Percentiles rank a stretch among this genome's conserved stretches.
phyloP scores from a whole-genome alignment of 2,888 invertebrate species.

The Archips xylosteana region DNA sequence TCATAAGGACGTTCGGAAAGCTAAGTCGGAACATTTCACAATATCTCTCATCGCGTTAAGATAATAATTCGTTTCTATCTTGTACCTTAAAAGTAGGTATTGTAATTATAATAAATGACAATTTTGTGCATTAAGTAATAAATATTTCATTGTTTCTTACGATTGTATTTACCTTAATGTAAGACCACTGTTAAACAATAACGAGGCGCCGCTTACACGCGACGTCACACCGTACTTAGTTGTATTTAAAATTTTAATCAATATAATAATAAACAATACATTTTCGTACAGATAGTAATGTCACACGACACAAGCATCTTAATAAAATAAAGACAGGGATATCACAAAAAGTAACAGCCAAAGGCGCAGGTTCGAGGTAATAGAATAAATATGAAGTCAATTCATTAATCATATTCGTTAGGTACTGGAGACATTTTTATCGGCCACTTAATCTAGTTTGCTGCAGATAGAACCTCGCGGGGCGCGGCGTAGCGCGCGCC shows the following conservation, averaged over 20 bases:
- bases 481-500: constrained; percentile 43
- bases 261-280: constrained; percentile 70
- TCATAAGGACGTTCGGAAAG: constrained; percentile 79
- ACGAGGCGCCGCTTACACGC: constrained; percentile 69
- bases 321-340: constrained; percentile 83
- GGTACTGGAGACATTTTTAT: constrained; percentile 76
- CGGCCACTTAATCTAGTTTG: constrained; percentile 76
- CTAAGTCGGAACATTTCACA: constrained; percentile 81
- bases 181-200: constrained; percentile 81
- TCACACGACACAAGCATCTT: constrained; percentile 77
- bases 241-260: constrained; percentile 80
- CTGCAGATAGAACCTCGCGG: constrained; percentile 60
- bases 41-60: constrained; percentile 84
- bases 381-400: constrained; percentile 84
- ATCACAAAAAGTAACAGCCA: constrained; percentile 76
- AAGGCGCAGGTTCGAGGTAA: constrained; percentile 83
- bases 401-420: constrained; percentile 85
- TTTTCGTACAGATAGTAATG: constrained; percentile 73
- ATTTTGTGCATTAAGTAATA: constrained; percentile 85
- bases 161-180: constrained; percentile 83
- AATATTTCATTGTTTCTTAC: constrained; percentile 85
- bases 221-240: constrained; percentile 81
- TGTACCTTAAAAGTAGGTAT: constrained; percentile 84
- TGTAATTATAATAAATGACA: constrained; percentile 84
- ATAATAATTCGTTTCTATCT: constrained; percentile 83